Conservation (phyloP, 1,140 invertebrate genomes). For the Drosophila punjabiensis region DNA sequence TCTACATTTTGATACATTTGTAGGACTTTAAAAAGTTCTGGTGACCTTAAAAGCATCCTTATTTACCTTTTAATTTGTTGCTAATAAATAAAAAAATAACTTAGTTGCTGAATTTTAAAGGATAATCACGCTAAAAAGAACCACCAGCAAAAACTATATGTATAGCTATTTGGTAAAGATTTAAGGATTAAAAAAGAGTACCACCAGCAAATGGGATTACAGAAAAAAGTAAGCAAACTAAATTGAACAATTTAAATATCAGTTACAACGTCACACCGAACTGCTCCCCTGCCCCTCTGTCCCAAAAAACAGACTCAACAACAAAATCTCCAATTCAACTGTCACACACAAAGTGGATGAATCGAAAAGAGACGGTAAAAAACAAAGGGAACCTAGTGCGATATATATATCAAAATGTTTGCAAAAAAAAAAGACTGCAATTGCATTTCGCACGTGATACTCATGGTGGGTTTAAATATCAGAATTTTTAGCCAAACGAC, state of each 20-base stretch:
- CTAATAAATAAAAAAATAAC: too few species aligned
- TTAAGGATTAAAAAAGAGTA: not conserved
- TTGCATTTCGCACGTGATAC: conserved; percentile 67
- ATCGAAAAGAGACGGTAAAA: conserved; percentile 9
- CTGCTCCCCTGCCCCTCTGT: not conserved
- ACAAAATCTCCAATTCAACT: conserved; percentile 43
- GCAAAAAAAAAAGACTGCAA: conserved; percentile 43
- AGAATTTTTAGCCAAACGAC: conserved; percentile 3
- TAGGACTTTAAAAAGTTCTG: too few species aligned
- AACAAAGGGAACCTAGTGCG: conserved; percentile 2
- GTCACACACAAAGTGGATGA: conserved; percentile 26
- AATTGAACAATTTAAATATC: conserved; percentile 59
- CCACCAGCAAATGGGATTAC: not conserved
- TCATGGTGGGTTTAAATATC: conserved; percentile 46
- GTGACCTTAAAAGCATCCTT: too few species aligned
- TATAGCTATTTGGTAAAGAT: not conserved
- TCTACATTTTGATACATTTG: too few species aligned
- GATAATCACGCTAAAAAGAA: not conserved
- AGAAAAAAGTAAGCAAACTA: conserved; percentile 26
- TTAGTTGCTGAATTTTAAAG: not conserved
- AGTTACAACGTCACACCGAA: conserved; percentile 38
- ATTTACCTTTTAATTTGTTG: too few species aligned
- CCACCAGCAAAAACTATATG: not conserved
- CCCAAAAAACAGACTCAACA: conserved; percentile 25
- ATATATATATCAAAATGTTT: conserved; percentile 43